A percentile compares a stretch with the other conserved stretches of the same genome.
Conservation (phyloP, 2,888 invertebrate genomes). For the Epiperipatus broadwayi region DNA sequence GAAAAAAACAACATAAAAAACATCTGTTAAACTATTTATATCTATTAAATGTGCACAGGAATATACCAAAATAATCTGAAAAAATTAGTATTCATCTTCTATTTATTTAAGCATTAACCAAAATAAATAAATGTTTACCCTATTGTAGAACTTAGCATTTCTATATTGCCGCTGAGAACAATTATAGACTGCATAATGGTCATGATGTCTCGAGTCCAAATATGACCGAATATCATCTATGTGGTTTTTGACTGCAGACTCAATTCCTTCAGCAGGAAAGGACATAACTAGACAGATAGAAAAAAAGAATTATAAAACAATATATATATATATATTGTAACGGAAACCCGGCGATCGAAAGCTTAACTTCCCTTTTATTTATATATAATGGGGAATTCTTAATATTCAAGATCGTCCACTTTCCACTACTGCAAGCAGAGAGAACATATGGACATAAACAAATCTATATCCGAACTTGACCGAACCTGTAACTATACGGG, state of each 20-base stretch:
- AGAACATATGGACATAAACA: no score
- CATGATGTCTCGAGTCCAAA: conserved; percentile 45
- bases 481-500: no score
- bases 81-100: conserved; percentile 4
- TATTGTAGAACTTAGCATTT: conserved; percentile 32
- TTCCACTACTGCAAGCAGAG: no score
- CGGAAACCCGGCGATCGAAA: no score
- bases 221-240: conserved; percentile 71
- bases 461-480: no score
- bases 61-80: conserved; percentile 1
- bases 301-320: no score
- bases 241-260: conserved; percentile 78
- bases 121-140: conserved; percentile 21
- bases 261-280: conserved; percentile 78
- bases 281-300: no score
- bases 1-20: neutral
- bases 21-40: neutral
- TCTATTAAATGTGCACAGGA: neutral
- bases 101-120: neutral
- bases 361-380: no score
- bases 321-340: no score
- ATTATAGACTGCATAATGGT: conserved; percentile 63
- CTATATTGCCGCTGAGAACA: conserved; percentile 43
- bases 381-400: no score
- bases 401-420: no score